Base-by-base conservation (phyloP, 2,888 invertebrate species). In the Melanophora roralis region DNA sequence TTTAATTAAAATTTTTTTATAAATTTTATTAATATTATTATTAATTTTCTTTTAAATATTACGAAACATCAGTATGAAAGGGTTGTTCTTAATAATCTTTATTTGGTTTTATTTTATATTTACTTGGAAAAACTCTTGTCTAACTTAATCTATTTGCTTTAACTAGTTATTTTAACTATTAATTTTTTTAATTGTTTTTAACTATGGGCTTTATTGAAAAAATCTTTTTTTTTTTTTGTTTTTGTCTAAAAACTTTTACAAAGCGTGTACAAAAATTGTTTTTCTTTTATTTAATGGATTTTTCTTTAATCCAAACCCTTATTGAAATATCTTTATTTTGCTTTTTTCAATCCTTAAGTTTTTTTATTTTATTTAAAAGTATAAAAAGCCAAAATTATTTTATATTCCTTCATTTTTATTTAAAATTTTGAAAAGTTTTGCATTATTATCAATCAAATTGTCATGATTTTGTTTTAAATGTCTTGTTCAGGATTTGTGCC, bases 391-490 rank as follows among this genome's bases (percentile, higher is more conserved):
- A 47, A 69, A 62, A 62, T 68, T 51, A 49, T 55, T 16, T 55
- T 2, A 14, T 14, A 14, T 43, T 43, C 16, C 6, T 36, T 40
- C 12, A n/a, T 68, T 67, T 47, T 40, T 62, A 27, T 4, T 45
- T 68, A 34, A 21, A 14, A 11, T 59, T 59, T 43, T 21, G 12
- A 45, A 55, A 55, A 72, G 27, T 16, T 60, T 9, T 49, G 59
- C 23, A 57, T 69, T 80, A 73, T 76, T 76, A 76, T 76, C 76
- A 68, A 80, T 73, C 72, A 68, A 76, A 73, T 80, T 76, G 72
- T 80, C 72, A 62, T 67, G 43, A 59, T 72, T 75, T 74, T 69
- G 21, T 47, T 55, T 55, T 14, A 11, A 49, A 40, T 43, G 57
- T 68, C 23, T 40, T 11, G 8, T 38, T 27, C 36, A 45, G n/a